phyloP scores from a whole-genome alignment of 2,113 vertebrate genomes.

The Eonycteris spelaea region DNA sequence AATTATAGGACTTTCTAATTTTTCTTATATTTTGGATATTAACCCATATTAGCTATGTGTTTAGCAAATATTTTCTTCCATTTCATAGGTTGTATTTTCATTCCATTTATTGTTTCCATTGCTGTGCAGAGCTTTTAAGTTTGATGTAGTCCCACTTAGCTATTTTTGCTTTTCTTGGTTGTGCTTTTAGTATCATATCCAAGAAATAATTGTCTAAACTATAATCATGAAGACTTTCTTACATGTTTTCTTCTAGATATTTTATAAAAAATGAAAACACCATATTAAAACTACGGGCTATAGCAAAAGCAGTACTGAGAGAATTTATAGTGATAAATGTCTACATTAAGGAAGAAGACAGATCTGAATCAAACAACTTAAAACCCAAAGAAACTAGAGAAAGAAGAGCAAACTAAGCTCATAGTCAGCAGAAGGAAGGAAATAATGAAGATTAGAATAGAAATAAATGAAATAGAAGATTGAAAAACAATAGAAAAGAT shows the following conservation, averaged over 20 bases:
- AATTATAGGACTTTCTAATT: not conserved
- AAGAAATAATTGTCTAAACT: not conserved
- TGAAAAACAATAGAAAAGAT: not conserved
- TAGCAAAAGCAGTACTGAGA: not conserved
- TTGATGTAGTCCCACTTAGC: not conserved
- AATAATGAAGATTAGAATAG: not conserved
- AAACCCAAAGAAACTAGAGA: not conserved
- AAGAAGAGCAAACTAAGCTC: not conserved
- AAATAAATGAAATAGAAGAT: not conserved
- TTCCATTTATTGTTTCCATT: not conserved
- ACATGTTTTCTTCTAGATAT: not conserved
- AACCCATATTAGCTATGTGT: not conserved
- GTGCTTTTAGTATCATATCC: not conserved
- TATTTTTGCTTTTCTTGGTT: not conserved
- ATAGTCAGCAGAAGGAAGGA: not conserved
- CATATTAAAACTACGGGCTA: not conserved
- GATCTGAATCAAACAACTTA: not conserved
- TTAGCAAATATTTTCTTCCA: not conserved
- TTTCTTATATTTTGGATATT: not conserved
- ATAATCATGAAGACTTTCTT: not conserved
- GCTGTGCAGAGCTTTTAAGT: not conserved
- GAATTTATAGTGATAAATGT: not conserved
- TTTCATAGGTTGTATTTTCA: not conserved
- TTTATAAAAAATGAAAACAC: not conserved
- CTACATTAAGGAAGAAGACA: not conserved